A percentile compares a stretch with the other conserved stretches of the same genome.
phyloP scores from a whole-genome alignment of 2,888 invertebrate species.

The Patella caerulea region DNA sequence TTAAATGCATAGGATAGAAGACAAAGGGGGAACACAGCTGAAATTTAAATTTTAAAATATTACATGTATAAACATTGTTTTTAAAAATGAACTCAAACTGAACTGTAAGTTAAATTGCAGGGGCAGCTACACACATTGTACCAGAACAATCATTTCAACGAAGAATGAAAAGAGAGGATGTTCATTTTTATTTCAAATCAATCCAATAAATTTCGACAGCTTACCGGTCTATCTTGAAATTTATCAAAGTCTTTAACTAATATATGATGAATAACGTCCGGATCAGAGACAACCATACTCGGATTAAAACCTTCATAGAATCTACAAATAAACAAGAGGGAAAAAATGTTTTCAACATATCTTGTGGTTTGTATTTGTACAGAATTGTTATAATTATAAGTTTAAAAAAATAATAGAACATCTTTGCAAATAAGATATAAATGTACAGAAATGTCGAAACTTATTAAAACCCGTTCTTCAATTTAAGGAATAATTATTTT shows the following conservation, averaged over 20 bases:
- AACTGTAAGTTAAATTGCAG: too few species aligned
- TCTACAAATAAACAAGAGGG: constrained; percentile 32
- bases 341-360: not conserved
- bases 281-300: constrained; percentile 52
- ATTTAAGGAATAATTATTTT: not conserved
- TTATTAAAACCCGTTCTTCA: not conserved
- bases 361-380: not conserved
- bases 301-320: constrained; percentile 53
- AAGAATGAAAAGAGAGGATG: too few species aligned
- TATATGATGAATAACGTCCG: constrained; percentile 46
- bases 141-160: too few species aligned
- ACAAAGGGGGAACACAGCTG: constrained; percentile 23
- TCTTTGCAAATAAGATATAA: not conserved
- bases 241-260: constrained; percentile 47
- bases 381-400: not conserved
- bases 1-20: not conserved
- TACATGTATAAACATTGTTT: too few species aligned
- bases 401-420: too few species aligned
- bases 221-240: constrained; percentile 49
- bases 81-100: too few species aligned
- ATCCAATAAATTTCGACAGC: not conserved
- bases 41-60: not conserved
- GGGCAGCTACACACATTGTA: too few species aligned
- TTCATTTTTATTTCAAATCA: too few species aligned
- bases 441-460: not conserved